Evolutionary conservation across 37 sponge, comb jelly and placozoan genomes (phyloP).

Genomic region (Spongilla lacustris): DNA sequence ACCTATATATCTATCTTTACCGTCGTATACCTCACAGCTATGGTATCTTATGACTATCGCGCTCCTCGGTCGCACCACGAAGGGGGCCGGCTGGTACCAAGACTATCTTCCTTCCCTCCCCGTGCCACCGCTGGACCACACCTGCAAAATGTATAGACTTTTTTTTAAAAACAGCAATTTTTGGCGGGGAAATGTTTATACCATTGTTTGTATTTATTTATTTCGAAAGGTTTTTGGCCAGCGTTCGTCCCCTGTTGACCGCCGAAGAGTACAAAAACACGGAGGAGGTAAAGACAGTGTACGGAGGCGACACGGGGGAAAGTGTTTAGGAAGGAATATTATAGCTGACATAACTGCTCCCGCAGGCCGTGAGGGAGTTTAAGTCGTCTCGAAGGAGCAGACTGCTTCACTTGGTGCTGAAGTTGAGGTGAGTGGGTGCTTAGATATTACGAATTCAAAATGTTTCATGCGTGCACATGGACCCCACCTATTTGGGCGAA

Average conservation of each 20-base stretch:
- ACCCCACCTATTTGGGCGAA: too few relatives aligned
- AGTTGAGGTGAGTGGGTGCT: slow-evolving; percentile 24
- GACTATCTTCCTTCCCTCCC: slow-evolving; percentile 73
- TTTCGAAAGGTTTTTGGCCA: slow-evolving; percentile 76
- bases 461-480: too few relatives aligned
- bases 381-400: slow-evolving; percentile 28
- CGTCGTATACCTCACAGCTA: slow-evolving; percentile 24
- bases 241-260: slow-evolving; percentile 66
- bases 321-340: not conserved
- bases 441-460: too few relatives aligned
- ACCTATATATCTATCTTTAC: not conserved
- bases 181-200: too few relatives aligned
- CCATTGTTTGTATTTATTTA: too few relatives aligned
- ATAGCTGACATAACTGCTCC: not conserved
- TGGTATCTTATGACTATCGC: slow-evolving; percentile 62
- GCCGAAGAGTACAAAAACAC: slow-evolving; percentile 64
- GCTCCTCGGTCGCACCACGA: slow-evolving; percentile 49
- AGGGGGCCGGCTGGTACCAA: slow-evolving; percentile 52
- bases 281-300: slow-evolving; percentile 16
- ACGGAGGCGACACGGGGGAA: too few relatives aligned
- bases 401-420: slow-evolving; percentile 44
- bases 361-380: slow-evolving; percentile 60
- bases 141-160: slow-evolving; percentile 74
- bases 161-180: too few relatives aligned
- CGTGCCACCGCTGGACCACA: slow-evolving; percentile 63